phyloP scores from a whole-genome alignment of 2,888 invertebrate genomes.

The Schrankia costaestrigalis region DNA sequence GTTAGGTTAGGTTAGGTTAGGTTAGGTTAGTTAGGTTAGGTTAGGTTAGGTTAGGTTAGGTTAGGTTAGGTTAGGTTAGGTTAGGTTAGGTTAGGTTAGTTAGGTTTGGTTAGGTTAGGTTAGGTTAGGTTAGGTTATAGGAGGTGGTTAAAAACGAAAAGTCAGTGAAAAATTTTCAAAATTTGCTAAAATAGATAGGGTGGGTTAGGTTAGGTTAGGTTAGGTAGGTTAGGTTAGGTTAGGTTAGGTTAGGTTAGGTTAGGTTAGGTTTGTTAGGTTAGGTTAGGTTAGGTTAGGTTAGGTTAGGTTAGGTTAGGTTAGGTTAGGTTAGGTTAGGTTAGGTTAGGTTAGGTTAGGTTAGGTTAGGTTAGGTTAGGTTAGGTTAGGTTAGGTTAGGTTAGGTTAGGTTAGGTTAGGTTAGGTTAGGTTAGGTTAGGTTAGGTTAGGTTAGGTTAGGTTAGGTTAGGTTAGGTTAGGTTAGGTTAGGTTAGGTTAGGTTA shows the following conservation, averaged over 20 bases:
- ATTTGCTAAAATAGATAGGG: too few relatives aligned
- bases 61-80: conserved; percentile 6
- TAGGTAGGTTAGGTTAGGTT: conserved; percentile 4
- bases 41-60: conserved; percentile 6
- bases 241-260: conserved; percentile 7
- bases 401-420: conserved; percentile 12
- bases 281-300: conserved; percentile 16
- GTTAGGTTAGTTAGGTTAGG: conserved; percentile 5
- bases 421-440: conserved; percentile 1
- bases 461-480: too few relatives aligned
- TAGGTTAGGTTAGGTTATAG: conserved; percentile 4
- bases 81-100: conserved; percentile 6
- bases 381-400: conserved; percentile 13
- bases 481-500: too few relatives aligned
- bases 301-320: conserved; percentile 16
- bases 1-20: conserved; percentile 5
- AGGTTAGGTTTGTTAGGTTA: conserved; percentile 14
- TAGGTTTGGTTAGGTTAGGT: conserved; percentile 4
- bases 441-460: too few relatives aligned
- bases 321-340: conserved; percentile 14
- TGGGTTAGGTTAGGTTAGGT: conserved; percentile 6
- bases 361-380: conserved; percentile 14
- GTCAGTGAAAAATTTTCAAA: too few relatives aligned
- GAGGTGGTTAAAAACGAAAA: too few relatives aligned
- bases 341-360: conserved; percentile 14